Conservation (phyloP, 2,888 invertebrate species). For the Tetranychus truncatus region DNA sequence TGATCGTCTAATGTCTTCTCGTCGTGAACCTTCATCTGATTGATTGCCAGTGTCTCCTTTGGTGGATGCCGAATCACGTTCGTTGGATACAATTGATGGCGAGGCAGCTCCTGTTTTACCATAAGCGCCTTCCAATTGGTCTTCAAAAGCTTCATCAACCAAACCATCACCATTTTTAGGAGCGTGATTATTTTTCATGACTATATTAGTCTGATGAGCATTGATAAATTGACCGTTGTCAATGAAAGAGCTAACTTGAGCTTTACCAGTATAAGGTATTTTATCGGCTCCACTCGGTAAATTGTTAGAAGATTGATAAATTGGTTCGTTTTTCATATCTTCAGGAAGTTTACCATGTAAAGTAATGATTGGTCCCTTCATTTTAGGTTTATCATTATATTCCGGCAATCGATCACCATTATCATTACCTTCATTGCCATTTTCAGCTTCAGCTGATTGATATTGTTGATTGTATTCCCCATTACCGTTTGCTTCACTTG, state of each 20-base stretch:
- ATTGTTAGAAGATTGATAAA: constrained; percentile 7
- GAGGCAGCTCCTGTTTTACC: background rate
- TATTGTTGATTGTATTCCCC: background rate
- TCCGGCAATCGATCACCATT: background rate
- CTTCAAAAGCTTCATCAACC: constrained; percentile 7
- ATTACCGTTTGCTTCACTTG: background rate
- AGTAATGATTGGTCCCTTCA: background rate
- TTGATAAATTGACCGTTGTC: constrained; percentile 14
- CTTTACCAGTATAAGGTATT: constrained; percentile 14
- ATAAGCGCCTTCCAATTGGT: constrained; percentile 3
- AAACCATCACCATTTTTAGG: background rate
- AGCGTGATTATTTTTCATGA: background rate
- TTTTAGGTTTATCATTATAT: background rate
- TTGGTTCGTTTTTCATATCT: constrained; percentile 5
- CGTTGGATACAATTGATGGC: background rate
- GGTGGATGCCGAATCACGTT: background rate
- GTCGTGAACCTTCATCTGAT: background rate
- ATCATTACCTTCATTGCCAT: background rate
- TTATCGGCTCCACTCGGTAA: constrained; percentile 8
- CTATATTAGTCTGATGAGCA: background rate
- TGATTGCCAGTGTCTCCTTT: background rate
- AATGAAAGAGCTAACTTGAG: constrained; percentile 14
- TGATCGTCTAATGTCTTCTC: constrained; percentile 6
- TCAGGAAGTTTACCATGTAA: background rate
- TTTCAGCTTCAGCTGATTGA: background rate